Conservation (phyloP, 2,888 invertebrate species). For the Lumbricus terrestris region DNA sequence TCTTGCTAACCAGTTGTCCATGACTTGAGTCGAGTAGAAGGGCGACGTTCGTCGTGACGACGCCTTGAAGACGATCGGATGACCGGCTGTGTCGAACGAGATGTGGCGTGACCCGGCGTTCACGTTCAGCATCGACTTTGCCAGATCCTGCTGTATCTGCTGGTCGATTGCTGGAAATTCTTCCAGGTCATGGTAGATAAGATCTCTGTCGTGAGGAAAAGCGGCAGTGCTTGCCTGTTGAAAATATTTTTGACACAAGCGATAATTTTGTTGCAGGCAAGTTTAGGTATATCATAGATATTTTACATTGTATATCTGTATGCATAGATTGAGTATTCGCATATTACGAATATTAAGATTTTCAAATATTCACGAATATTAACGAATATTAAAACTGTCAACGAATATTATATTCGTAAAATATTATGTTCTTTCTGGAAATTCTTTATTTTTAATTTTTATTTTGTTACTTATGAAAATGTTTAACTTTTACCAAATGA, state of each 20-base stretch:
- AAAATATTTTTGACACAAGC: background rate
- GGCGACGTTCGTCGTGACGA: background rate
- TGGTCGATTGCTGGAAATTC: background rate
- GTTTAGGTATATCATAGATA: background rate
- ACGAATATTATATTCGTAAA: too few relatives aligned
- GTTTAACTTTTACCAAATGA: too few relatives aligned
- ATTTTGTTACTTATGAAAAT: too few relatives aligned
- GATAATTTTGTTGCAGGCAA: background rate
- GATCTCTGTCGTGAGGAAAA: conserved; percentile 20
- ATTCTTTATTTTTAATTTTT: too few relatives aligned
- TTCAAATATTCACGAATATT: too few relatives aligned
- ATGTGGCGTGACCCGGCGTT: background rate
- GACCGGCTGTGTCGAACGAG: background rate
- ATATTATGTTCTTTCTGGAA: too few relatives aligned
- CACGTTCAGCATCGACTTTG: background rate
- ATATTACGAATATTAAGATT: too few relatives aligned
- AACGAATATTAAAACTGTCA: too few relatives aligned
- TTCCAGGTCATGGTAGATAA: conserved; percentile 21
- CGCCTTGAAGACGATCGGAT: background rate
- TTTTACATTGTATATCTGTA: background rate
- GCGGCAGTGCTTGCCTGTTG: background rate
- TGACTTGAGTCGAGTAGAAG: background rate
- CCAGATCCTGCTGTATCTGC: background rate
- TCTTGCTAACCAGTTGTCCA: background rate
- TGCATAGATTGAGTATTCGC: too few relatives aligned